Evolutionary conservation across 2,797 vertebrate genomes (phyloP).

Genomic region (Sebastolobus alascanus): DNA sequence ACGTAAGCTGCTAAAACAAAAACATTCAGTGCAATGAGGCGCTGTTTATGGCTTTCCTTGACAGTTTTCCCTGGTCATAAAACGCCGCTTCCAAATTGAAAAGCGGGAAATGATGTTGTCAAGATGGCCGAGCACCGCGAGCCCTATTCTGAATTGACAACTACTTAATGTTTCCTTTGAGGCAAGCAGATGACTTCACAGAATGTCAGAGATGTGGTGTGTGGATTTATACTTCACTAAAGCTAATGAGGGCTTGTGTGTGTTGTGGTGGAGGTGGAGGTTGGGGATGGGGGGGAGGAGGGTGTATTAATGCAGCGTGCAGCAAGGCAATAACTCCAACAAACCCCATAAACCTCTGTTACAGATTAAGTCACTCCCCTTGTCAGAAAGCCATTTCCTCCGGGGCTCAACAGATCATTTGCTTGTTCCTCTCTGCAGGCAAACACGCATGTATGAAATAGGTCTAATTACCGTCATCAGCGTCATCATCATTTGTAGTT

Average conservation of each 20-base stretch:
- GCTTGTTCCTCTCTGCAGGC: conserved; percentile 44
- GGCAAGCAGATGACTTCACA: conserved; percentile 46
- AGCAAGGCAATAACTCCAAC: conserved; percentile 7
- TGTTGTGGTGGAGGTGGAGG: background rate
- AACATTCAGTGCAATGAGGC: conserved; percentile 59
- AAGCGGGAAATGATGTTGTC: conserved; percentile 66
- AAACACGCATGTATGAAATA: conserved; percentile 59
- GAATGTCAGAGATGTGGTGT: conserved; percentile 12
- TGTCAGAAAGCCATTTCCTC: conserved; percentile 48
- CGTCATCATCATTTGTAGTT: conserved; percentile 61
- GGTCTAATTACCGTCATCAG: conserved; percentile 66
- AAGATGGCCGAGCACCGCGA: conserved; percentile 12
- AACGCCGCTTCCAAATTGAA: conserved; percentile 65
- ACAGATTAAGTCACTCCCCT: conserved; percentile 19
- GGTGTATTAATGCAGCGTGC: background rate
- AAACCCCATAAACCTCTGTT: conserved; percentile 14
- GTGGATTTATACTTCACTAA: conserved; percentile 29
- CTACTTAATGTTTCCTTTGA: conserved; percentile 66
- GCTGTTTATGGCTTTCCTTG: conserved; percentile 55
- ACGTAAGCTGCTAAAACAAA: conserved; percentile 49
- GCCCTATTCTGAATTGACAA: conserved; percentile 38
- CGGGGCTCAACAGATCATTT: conserved; percentile 49
- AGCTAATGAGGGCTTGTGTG: conserved; percentile 37
- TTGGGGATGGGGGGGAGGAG: background rate
- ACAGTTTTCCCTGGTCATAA: conserved; percentile 58